Percentiles rank a stretch among this genome's conserved stretches.
phyloP scores from a whole-genome alignment of 2,113 vertebrate species.

The Cyanoliseus patagonus region DNA sequence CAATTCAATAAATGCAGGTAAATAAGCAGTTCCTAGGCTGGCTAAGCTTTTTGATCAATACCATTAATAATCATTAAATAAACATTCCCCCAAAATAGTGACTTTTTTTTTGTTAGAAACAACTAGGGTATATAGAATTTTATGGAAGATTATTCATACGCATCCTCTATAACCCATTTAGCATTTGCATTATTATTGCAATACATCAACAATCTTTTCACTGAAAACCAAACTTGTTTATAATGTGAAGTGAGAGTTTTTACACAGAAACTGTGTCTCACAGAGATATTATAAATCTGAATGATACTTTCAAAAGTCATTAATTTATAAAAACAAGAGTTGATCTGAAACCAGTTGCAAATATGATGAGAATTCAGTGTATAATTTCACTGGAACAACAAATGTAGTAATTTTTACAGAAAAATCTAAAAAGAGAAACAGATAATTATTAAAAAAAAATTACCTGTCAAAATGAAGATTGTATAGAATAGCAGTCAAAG shows the following conservation, averaged over 20 bases:
- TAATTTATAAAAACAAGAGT: background rate
- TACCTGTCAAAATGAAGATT: background rate
- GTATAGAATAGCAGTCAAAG: background rate
- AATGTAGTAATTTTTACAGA: background rate
- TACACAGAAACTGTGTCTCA: background rate
- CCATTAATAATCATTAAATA: background rate
- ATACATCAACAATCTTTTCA: background rate
- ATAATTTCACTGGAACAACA: background rate
- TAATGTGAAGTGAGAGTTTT: background rate
- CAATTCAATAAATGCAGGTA: background rate
- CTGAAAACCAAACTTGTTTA: background rate
- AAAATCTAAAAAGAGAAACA: background rate
- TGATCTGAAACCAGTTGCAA: background rate
- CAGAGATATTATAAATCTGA: background rate
- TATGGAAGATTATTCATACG: background rate
- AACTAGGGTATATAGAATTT: background rate
- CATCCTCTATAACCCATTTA: background rate
- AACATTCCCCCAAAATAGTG: background rate
- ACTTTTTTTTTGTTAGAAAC: background rate
- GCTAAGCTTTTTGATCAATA: background rate
- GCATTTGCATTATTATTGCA: background rate
- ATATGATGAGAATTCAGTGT: background rate
- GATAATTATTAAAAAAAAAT: background rate
- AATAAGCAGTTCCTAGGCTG: background rate
- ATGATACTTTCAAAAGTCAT: background rate